Evolutionary conservation across 1,140 invertebrate genomes (phyloP), one percentile per base, ranked within the genome.

Genomic region (Apis laboriosa): DNA sequence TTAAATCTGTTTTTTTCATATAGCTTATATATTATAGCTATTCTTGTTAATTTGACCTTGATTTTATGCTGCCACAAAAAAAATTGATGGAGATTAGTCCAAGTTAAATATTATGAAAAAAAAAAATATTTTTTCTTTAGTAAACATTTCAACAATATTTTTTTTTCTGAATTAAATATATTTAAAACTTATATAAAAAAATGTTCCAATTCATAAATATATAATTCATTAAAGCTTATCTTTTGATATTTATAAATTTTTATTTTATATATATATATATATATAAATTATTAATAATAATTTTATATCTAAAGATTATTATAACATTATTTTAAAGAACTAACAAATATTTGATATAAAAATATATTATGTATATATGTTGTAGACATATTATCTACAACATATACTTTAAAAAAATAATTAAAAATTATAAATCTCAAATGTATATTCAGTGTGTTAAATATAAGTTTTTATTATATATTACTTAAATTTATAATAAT

Each of bases 1-100:
- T 28, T 1, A 51, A 75, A 53, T 34, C 4, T 76, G 72, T 76
- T 68, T 76, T 61, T 66, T 80, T 55, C 28, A 9, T n/a, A 7
- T 55, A 21, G 17, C 77, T 55, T n/a, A n/a, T n/a, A n/a, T n/a
- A n/a, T n/a, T n/a, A n/a, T n/a, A 21, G 17, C 77, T 55, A 53
- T 56, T 68, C 12, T 11, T 12, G 15, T 13, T 19, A 19, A 67
- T 58, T 58, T 17, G 34, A 64, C 60, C 63, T 74, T 58, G 63
- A 75, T 56, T n/a, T 53, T 19, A 1, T 19, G 13, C 1, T 19
- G 55, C 21, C n/a, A 43, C 24, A n/a, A 67, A 56, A 49, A n/a
- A 49, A 17, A 63, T 21, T 9, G 17, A 1, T 9, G 9, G 21
- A 64, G 70, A 49, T 19, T 21, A 17, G 0, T 8, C 1, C 17